Evolutionary conservation across 1,140 invertebrate genomes (phyloP).

Genomic region (Ephestia elutella): DNA sequence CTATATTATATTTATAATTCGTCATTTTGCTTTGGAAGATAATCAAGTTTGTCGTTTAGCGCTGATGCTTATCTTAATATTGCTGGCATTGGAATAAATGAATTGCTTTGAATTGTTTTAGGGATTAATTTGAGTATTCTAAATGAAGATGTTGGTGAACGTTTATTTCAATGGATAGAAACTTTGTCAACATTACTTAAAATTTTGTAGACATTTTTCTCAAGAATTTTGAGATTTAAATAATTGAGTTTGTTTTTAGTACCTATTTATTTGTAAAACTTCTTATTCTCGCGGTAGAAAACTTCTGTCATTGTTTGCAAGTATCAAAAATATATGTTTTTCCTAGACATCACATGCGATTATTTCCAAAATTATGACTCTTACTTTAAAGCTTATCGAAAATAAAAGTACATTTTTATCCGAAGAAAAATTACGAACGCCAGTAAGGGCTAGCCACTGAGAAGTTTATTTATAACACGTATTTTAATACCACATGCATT

Average conservation of each 20-base stretch:
- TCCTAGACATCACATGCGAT: not conserved
- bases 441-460: not conserved
- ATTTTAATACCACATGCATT: not conserved
- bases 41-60: slow-evolving; percentile 7
- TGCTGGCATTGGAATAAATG: not conserved
- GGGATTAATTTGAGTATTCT: not conserved
- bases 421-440: not conserved
- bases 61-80: slow-evolving; percentile 10
- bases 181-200: too few species aligned
- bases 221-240: too few species aligned
- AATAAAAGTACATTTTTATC: not conserved
- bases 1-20: slow-evolving; percentile 43
- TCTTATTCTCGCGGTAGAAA: too few species aligned
- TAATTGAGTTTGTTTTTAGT: too few species aligned
- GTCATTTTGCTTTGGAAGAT: slow-evolving; percentile 26
- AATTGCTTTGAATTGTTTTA: not conserved
- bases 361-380: not conserved
- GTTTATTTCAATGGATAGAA: not conserved
- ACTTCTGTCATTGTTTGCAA: too few species aligned
- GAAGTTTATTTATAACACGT: not conserved
- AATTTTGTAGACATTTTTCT: too few species aligned
- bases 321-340: too few species aligned
- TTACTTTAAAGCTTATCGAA: not conserved
- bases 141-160: not conserved
- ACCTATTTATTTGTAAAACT: too few species aligned